Evolutionary conservation across 1,140 invertebrate species (phyloP).

Genomic region (Halictus rubicundus): DNA sequence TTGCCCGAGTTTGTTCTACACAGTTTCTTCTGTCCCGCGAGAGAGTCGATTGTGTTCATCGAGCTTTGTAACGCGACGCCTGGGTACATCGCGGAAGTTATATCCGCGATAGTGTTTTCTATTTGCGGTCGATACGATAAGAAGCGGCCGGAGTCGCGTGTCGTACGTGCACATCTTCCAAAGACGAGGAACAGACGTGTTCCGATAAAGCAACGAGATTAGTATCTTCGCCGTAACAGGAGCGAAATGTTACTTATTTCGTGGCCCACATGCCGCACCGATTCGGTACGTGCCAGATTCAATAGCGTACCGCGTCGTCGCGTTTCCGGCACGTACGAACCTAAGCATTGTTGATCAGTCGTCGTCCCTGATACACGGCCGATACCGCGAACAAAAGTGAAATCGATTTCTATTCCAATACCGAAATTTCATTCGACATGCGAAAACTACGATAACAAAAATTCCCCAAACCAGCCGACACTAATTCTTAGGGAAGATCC

Average conservation of each 20-base stretch:
- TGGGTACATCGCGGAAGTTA: constrained; percentile 5
- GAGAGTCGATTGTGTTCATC: not conserved
- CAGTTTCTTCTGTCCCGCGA: not conserved
- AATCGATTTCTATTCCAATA: constrained; percentile 50
- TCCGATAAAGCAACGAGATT: constrained; percentile 55
- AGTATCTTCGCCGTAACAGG: constrained; percentile 50
- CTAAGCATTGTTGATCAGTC: constrained; percentile 59
- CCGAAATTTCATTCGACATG: constrained; percentile 24
- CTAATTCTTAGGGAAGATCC: not conserved
- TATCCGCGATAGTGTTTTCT: constrained; percentile 24
- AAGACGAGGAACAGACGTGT: constrained; percentile 43
- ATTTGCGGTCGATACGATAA: constrained; percentile 20
- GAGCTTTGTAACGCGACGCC: not conserved
- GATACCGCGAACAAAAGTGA: constrained; percentile 61
- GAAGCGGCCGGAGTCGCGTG: not conserved
- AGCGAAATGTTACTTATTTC: constrained; percentile 59
- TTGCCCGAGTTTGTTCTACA: too few relatives aligned
- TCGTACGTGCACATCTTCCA: constrained; percentile 34
- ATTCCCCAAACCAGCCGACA: too few relatives aligned
- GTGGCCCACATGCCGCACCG: constrained; percentile 39
- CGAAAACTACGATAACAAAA: constrained; percentile 30
- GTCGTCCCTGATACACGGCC: constrained; percentile 39
- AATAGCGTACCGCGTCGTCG: constrained; percentile 46
- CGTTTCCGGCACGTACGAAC: constrained; percentile 55
- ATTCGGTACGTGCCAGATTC: constrained; percentile 33